Base-by-base conservation (phyloP, 2,888 invertebrate species). In the Chesias legatella region DNA sequence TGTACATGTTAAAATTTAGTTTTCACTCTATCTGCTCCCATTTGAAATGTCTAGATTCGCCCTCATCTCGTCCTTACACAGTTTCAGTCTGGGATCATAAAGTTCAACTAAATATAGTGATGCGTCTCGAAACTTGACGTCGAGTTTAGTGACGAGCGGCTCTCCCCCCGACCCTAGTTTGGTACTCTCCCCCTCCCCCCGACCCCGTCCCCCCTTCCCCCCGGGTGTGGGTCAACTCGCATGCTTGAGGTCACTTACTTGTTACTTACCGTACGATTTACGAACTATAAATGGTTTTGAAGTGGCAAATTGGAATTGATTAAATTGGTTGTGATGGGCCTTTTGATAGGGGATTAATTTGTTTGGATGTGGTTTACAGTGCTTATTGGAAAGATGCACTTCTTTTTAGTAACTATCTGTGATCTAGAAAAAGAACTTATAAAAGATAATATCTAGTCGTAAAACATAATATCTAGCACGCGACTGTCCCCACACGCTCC, bases 41-140 rank as follows among this genome's bases (percentile, higher is more conserved):
- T 22, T 3, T n/a, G 7, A 3, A 1, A 5, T 9, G 10, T 33
- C 30, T 27, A 5, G 13, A 33, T 37, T 9, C 41, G 25, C 7
- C 26, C 28, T 27, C 20, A 10, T 8, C 24, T 32, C 33, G 37
- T 37, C 34, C 31, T 32, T 21, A 35, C 13, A 37, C 33, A 39
- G 28, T 38, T 38, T 34, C 10, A 31, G 31, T 35, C 39, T 33
- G 22, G 46, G 42, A 42, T 46, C 46, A 46, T 38, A 46, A 36
- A 46, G 38, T 46, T 46, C 31, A 33, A 38, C 46, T 42, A 35
- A 38, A 42, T 38, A 46, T 22, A 42, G 46, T 35, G 46, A 46
- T 42, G 38, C 34, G 34, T 38, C 46, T 42, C 37, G 9, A 38
- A 46, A 42, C 38, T 46, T 42, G 41, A 34, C 27, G 36, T 37